Conservation (phyloP, 2,797 vertebrate genomes). For the Neopelma chrysocephalum region DNA sequence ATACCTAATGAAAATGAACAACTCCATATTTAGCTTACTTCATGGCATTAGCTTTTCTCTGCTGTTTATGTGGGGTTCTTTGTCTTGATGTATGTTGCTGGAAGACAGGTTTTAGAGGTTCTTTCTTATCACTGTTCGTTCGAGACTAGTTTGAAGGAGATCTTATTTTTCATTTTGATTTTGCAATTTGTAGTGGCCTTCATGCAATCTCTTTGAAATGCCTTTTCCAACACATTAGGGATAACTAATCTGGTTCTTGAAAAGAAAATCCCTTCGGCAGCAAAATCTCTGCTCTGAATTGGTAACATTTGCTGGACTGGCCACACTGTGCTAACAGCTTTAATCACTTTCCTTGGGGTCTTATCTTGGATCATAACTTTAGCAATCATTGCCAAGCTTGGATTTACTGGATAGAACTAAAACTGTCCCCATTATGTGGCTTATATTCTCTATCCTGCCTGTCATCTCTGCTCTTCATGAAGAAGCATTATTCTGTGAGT, state of each 20-base stretch:
- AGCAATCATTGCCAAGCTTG: neutral
- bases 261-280: neutral
- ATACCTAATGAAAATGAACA: neutral
- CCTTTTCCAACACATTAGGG: neutral
- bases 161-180: neutral
- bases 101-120: neutral
- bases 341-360: slow-evolving; percentile 39
- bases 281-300: neutral
- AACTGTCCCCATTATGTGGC: neutral
- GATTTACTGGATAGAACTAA: slow-evolving; percentile 1
- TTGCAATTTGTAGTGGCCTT: neutral
- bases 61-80: neutral
- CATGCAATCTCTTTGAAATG: neutral
- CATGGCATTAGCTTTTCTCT: neutral
- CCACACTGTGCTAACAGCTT: neutral
- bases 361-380: slow-evolving; percentile 28
- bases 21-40: neutral
- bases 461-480: neutral
- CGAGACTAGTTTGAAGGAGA: neutral
- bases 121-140: neutral
- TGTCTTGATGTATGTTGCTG: neutral
- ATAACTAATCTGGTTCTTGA: slow-evolving; percentile 33
- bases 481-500: neutral
- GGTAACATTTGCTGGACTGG: neutral
- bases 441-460: neutral